A percentile compares a stretch with the other conserved stretches of the same genome.
Conservation (phyloP, 2,113 vertebrate species). For the Bujurquina vittata region DNA sequence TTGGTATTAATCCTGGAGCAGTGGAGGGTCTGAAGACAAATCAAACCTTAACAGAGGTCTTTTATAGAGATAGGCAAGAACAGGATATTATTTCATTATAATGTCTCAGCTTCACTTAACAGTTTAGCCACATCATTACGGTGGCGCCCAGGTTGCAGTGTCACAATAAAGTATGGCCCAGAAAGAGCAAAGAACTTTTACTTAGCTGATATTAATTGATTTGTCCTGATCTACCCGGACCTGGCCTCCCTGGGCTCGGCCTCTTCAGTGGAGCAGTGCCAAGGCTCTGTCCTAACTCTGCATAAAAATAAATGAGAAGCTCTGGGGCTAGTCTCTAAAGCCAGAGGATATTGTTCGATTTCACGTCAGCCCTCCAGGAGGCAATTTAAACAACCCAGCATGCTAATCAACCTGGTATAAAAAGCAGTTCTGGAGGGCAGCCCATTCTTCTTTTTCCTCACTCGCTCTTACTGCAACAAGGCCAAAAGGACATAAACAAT, state of each 20-base stretch:
- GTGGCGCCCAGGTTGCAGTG: conserved; percentile 47
- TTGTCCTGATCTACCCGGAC: conserved; percentile 68
- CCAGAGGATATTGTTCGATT: conserved; percentile 80
- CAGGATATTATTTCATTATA: conserved; percentile 67
- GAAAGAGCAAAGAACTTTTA: conserved; percentile 68
- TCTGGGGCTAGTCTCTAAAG: conserved; percentile 70
- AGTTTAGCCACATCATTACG: conserved; percentile 66
- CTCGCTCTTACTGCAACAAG: conserved; percentile 37
- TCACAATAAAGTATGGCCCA: conserved; percentile 54
- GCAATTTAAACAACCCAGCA: conserved; percentile 79
- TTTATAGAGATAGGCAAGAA: conserved; percentile 63
- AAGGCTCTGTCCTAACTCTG: conserved; percentile 63
- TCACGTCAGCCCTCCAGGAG: conserved; percentile 76
- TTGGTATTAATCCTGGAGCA: conserved; percentile 36
- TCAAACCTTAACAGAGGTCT: conserved; percentile 51
- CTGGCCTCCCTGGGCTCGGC: conserved; percentile 58
- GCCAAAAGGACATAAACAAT: conserved; percentile 55
- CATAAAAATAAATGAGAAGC: conserved; percentile 83
- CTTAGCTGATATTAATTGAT: conserved; percentile 78
- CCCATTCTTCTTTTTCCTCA: conserved; percentile 42
- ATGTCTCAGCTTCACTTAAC: conserved; percentile 54
- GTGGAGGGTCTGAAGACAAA: conserved; percentile 63
- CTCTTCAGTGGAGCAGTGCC: conserved; percentile 66
- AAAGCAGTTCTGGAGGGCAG: conserved; percentile 60
- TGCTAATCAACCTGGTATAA: conserved; percentile 77